These are phyloP conservation scores for Carterocephalus palaemon DNA, from an alignment of 2,888 invertebrate species.

Conservation along the genomic window DNA sequence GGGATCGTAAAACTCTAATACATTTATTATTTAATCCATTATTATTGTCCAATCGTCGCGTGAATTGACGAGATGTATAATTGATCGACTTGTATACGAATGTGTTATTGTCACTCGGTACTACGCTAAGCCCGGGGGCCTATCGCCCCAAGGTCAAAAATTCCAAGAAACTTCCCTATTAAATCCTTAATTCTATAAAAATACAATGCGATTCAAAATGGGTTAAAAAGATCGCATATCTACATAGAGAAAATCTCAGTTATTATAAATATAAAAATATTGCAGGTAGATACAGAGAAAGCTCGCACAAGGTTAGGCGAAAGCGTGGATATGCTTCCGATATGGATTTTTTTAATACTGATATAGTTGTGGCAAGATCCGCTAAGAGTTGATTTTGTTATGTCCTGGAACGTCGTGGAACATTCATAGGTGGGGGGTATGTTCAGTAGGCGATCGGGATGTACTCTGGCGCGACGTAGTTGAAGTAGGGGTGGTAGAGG, in stretches of 20 bases:
- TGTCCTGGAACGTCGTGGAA: slow-evolving; percentile 43
- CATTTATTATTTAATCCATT: slow-evolving; percentile 44
- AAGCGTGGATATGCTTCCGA: slow-evolving; percentile 73
- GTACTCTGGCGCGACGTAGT: slow-evolving; percentile 58
- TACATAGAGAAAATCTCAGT: slow-evolving; percentile 55
- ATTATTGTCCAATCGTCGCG: slow-evolving; percentile 55
- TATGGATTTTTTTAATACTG: slow-evolving; percentile 59
- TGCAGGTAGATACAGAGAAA: slow-evolving; percentile 51
- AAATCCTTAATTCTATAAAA: slow-evolving; percentile 58
- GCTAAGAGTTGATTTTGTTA: slow-evolving; percentile 53
- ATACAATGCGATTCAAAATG: slow-evolving; percentile 63
- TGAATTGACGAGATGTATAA: slow-evolving; percentile 68
- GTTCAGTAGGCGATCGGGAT: slow-evolving; percentile 63
- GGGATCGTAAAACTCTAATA: slow-evolving; percentile 52
- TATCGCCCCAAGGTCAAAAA: slow-evolving; percentile 30
- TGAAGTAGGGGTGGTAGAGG: slow-evolving; percentile 59
- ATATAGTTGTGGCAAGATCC: slow-evolving; percentile 55
- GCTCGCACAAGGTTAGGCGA: slow-evolving; percentile 60
- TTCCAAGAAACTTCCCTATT: slow-evolving; percentile 34
- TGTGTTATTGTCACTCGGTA: slow-evolving; percentile 57
- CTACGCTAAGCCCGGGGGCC: slow-evolving; percentile 33
- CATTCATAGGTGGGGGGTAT: slow-evolving; percentile 34
- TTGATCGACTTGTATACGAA: slow-evolving; percentile 63
- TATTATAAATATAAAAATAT: slow-evolving; percentile 63
- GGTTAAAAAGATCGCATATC: slow-evolving; percentile 57